Evolutionary conservation across 2,888 invertebrate genomes (phyloP).

Genomic region (Aleiodes alternator): DNA sequence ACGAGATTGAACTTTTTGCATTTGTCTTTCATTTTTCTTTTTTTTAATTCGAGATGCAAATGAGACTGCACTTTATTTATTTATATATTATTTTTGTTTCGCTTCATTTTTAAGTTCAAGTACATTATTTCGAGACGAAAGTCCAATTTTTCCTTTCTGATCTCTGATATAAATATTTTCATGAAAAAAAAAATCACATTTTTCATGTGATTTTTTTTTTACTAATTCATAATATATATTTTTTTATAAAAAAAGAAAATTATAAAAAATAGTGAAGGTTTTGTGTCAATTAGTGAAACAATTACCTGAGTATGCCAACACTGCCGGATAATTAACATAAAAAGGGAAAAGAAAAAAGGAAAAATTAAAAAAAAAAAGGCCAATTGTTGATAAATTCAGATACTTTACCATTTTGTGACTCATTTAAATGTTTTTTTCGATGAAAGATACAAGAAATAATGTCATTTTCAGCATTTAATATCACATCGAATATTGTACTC

Average conservation of each 20-base stretch:
- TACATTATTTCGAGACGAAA: constrained; percentile 11
- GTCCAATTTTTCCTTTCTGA: constrained; percentile 21
- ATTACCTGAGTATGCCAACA: constrained; percentile 31
- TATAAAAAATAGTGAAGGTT: constrained; percentile 4
- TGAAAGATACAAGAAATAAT: neutral
- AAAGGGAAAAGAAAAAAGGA: constrained; percentile 19
- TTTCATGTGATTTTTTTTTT: neutral
- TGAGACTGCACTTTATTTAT: constrained; percentile 46
- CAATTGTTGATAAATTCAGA: constrained; percentile 17
- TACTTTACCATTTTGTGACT: constrained; percentile 1
- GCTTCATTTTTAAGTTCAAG: constrained; percentile 31
- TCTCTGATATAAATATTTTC: constrained; percentile 35
- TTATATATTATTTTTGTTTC: constrained; percentile 29
- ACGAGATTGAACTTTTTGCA: constrained; percentile 34
- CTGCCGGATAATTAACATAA: constrained; percentile 38
- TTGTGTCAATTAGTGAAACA: constrained; percentile 17
- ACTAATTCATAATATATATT: constrained; percentile 31
- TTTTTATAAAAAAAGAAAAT: constrained; percentile 26
- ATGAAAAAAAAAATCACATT: constrained; percentile 16
- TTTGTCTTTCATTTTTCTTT: constrained; percentile 27
- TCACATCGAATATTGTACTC: constrained; percentile 46
- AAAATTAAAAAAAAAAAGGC: neutral
- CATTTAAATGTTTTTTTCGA: neutral
- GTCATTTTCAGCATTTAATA: constrained; percentile 2
- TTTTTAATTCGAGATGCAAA: constrained; percentile 31